These are phyloP conservation scores for Morelia viridis DNA, from an alignment of 2,797 vertebrate species.

Conservation along the genomic window DNA sequence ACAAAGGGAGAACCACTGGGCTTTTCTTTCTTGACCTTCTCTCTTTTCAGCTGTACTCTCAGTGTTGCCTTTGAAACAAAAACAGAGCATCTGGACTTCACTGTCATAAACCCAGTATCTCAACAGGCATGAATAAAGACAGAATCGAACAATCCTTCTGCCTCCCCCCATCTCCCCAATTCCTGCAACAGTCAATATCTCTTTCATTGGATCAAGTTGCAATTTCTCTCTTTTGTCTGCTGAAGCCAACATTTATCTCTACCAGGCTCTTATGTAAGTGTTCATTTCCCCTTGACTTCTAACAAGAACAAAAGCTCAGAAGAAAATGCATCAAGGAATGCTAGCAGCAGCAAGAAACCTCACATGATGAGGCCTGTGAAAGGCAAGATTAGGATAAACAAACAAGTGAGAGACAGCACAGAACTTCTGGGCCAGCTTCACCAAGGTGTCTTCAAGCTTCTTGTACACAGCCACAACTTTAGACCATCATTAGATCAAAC, in stretches of 20 bases:
- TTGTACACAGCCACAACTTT: background rate
- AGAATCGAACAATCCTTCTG: background rate
- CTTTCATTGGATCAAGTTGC: background rate
- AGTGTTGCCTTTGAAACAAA: background rate
- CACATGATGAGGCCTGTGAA: background rate
- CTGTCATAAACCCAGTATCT: background rate
- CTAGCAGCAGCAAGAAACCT: background rate
- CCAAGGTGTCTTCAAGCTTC: background rate
- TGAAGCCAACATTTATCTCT: background rate
- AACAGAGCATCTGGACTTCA: background rate
- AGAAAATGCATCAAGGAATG: slow-evolving; percentile 10
- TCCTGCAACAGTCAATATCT: background rate
- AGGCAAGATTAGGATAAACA: slow-evolving; percentile 9
- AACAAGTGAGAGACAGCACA: background rate
- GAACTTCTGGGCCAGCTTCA: background rate
- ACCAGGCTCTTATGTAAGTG: slow-evolving; percentile 5
- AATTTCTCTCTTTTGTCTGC: background rate
- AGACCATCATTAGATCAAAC: background rate
- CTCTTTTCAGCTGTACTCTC: background rate
- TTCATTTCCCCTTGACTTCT: slow-evolving; percentile 18
- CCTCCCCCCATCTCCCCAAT: background rate
- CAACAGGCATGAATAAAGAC: background rate
- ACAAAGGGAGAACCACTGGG: background rate
- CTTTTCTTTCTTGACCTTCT: background rate
- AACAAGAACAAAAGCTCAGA: slow-evolving; percentile 11